Evolutionary conservation across 1,140 invertebrate species (phyloP), one percentile per base, ranked within the genome.

Genomic region (Drosophila willistoni): DNA sequence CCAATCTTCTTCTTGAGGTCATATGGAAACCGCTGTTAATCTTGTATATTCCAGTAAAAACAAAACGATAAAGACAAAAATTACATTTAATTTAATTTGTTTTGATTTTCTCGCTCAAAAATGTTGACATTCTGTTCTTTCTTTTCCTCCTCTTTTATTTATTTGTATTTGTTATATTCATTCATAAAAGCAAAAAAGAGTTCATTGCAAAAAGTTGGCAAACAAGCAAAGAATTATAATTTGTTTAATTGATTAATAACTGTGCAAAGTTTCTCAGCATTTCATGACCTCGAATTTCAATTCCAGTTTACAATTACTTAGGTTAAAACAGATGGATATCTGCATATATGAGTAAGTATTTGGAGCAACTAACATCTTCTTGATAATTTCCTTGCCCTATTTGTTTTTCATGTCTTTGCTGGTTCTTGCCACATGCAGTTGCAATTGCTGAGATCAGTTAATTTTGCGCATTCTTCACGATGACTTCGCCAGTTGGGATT

Each of bases 1-100:
- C 68, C 33, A 71, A 54, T 33, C 36, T 13, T 36, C 36, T 69
- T 44, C 47, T 29, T 42, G 60, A 54, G 77, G 41, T 84, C 73
- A 84, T 64, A 65, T 68, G 55, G 68, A 64, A 89, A 81, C 84
- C 67, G 77, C 56, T 84, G 84, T 83, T 78, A 71, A 89, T 73
- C 85, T 89, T 73, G 85, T 81, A 79, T 68, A 74, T 84, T 89
- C 84, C 77, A 79, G 84, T 89, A 83, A 54, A 59, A 59, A 59
- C 34, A 36, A 59, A 39, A 39, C 36, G 12, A 13, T 12, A 59
- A 12, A 59, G 0, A 29, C 6, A 19, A 57, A 14, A 56, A 29
- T 4, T 7, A n/a, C 7, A 29, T 14, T 13, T 56, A n/a, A 10
- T n/a, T 33, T 56, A 34, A 25, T 25, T 25, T 56, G 54, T 19